A percentile compares a stretch with the other conserved stretches of the same genome.
These are phyloP conservation scores for Pterocles gutturalis DNA, from an alignment of 2,113 vertebrate genomes.

Conservation along the genomic window DNA sequence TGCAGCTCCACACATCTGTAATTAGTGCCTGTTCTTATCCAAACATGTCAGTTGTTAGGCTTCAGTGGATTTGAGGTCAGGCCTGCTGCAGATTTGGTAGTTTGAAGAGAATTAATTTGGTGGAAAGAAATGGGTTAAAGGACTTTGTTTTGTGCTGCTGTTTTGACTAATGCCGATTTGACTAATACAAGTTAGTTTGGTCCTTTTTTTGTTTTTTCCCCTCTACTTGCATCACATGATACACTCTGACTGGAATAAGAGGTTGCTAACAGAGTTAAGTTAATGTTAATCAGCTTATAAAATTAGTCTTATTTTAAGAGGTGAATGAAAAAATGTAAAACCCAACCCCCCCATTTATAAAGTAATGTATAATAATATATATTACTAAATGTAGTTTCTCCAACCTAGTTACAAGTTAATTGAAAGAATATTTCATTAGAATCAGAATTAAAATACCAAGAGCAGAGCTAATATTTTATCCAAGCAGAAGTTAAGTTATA, in stretches of 20 bases:
- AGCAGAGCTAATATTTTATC: not conserved
- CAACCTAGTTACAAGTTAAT: not conserved
- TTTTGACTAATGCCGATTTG: not conserved
- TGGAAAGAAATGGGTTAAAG: not conserved
- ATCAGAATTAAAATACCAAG: not conserved
- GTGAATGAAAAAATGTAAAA: not conserved
- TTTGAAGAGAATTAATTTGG: not conserved
- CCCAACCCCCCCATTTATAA: not conserved
- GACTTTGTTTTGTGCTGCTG: not conserved
- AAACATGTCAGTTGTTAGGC: fast-evolving
- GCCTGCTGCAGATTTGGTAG: not conserved
- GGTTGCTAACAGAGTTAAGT: not conserved
- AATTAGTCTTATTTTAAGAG: not conserved
- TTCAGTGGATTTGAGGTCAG: not conserved
- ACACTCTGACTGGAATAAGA: not conserved
- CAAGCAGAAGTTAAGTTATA: fast-evolving
- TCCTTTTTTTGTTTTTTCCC: not conserved
- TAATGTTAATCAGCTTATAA: not conserved
- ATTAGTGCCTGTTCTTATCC: not conserved
- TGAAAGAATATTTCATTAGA: not conserved
- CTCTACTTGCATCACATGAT: not conserved
- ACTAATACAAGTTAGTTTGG: not conserved
- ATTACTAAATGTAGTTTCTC: not conserved
- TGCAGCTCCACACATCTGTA: not conserved
- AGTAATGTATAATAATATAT: not conserved